These are phyloP conservation scores for Mergus octosetaceus DNA, from an alignment of 2,797 vertebrate species.

Conservation along the genomic window DNA sequence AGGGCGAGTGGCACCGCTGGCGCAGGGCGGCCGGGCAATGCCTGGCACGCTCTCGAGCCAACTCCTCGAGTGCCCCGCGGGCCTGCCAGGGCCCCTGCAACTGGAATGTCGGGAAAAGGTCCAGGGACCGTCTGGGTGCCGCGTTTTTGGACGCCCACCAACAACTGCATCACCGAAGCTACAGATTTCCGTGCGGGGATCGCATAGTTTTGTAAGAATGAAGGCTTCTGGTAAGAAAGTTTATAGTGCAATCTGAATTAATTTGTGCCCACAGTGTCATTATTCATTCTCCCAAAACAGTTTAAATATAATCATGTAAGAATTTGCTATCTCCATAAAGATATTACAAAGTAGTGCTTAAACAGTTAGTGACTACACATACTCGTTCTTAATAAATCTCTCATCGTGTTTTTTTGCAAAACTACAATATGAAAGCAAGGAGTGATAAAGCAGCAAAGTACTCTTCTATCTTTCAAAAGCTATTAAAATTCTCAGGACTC, in stretches of 20 bases:
- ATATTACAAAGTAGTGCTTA: slow-evolving; percentile 4
- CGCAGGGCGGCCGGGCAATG: neutral
- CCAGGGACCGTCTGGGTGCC: neutral
- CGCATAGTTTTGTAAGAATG: slow-evolving; percentile 17
- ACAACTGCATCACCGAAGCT: neutral
- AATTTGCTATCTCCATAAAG: neutral
- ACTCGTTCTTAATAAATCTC: neutral
- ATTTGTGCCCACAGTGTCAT: slow-evolving; percentile 59
- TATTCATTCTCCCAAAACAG: slow-evolving; percentile 32
- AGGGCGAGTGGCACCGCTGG: neutral
- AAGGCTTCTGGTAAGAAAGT: slow-evolving; percentile 59
- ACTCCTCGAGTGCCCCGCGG: slow-evolving; percentile 22
- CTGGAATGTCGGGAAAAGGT: slow-evolving; percentile 55
- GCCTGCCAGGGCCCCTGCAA: slow-evolving; percentile 27
- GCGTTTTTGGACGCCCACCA: neutral
- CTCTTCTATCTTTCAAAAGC: neutral
- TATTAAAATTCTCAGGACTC: neutral
- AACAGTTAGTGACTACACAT: neutral
- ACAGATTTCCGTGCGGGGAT: neutral
- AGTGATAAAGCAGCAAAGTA: neutral
- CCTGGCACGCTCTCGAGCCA: neutral
- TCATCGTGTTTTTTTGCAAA: slow-evolving; percentile 10
- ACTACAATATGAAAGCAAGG: neutral
- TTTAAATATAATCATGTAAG: neutral
- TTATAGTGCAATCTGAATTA: slow-evolving; percentile 54